Conservation (phyloP, 2,888 invertebrate species). For the Acleris holmiana region DNA sequence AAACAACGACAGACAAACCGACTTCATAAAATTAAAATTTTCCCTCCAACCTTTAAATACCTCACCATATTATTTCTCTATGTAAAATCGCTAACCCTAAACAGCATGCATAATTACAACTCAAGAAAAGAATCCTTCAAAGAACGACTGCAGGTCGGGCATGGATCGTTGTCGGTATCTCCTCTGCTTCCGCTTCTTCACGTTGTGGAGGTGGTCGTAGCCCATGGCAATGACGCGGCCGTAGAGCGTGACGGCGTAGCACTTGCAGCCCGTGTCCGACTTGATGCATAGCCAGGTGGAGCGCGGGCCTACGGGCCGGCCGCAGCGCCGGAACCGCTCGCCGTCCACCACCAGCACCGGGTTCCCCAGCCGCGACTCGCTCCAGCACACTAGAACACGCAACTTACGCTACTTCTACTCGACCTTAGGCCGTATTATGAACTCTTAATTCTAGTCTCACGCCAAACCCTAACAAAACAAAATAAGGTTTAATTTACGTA, state of each 20-base stretch:
- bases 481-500: too few species aligned
- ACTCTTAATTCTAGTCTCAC: too few species aligned
- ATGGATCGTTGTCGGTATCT: conserved; percentile 10
- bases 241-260: conserved; percentile 59
- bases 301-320: conserved; percentile 44
- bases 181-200: conserved; percentile 40
- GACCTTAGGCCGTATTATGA: conserved; percentile 2
- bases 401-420: conserved; percentile 45
- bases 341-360: conserved; percentile 68
- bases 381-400: conserved; percentile 68
- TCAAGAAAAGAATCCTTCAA: conserved; percentile 30
- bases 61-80: too few species aligned
- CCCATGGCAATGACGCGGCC: conserved; percentile 56
- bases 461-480: too few species aligned
- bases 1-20: too few species aligned
- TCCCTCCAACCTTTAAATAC: too few species aligned
- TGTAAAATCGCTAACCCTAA: neutral
- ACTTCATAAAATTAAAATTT: too few species aligned
- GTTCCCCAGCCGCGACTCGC: conserved; percentile 66
- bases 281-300: conserved; percentile 72
- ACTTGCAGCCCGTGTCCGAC: conserved; percentile 68
- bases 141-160: conserved; percentile 15
- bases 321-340: conserved; percentile 60
- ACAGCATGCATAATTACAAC: neutral
- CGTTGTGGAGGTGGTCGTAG: conserved; percentile 54